A percentile compares a stretch with the other conserved stretches of the same genome.
Conservation (phyloP, 2,113 vertebrate genomes). For the Leucoraja erinaceus region DNA sequence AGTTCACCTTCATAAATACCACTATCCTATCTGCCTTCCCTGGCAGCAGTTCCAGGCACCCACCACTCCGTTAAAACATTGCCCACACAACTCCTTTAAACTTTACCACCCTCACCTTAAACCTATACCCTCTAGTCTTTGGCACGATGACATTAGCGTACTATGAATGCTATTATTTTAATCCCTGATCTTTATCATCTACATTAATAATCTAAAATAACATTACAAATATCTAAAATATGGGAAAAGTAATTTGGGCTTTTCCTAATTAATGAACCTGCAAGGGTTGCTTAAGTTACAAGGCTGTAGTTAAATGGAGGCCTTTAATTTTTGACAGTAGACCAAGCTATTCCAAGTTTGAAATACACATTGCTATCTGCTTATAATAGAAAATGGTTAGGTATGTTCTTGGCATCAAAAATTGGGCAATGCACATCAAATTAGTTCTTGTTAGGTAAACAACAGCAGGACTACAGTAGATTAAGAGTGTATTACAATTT, state of each 20-base stretch:
- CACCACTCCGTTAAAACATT: too few species aligned
- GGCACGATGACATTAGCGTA: neutral
- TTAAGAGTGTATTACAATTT: neutral
- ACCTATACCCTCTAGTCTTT: too few species aligned
- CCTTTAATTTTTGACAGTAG: neutral
- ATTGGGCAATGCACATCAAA: neutral
- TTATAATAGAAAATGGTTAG: neutral
- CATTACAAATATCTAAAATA: neutral
- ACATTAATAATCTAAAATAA: neutral
- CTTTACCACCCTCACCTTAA: too few species aligned
- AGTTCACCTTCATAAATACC: too few species aligned
- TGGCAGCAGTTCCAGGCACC: too few species aligned
- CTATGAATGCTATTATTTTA: neutral
- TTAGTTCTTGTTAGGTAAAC: neutral
- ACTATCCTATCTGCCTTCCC: too few species aligned
- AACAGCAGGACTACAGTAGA: neutral
- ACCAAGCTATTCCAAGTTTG: neutral
- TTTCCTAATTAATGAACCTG: neutral
- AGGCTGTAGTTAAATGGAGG: neutral
- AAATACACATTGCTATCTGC: neutral
- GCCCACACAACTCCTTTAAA: too few species aligned
- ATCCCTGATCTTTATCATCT: neutral
- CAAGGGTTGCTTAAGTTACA: neutral
- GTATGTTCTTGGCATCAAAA: neutral
- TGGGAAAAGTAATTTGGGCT: neutral